Evolutionary conservation across 2,113 vertebrate genomes (phyloP), one percentile per base, ranked within the genome.

Genomic region (Phodopus roborovskii): DNA sequence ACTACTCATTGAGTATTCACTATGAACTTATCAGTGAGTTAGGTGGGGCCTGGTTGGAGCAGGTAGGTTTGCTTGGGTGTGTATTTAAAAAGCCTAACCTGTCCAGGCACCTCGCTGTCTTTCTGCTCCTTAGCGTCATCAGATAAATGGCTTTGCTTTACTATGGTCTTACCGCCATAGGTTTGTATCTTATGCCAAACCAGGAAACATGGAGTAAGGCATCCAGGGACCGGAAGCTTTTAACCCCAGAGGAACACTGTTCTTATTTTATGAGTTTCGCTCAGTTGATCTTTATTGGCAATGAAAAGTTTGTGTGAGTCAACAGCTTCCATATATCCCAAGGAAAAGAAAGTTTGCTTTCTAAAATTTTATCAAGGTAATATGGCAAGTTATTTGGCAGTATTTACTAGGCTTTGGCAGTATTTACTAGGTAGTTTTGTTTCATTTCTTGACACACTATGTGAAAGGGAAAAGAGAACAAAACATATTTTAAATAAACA

Each of bases 401-500:
- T 10, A 22, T 20, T n/a, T n/a, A n/a, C n/a, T n/a, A n/a, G 70
- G 42, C 3, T 48, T 74, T 75, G 78, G 28, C 1, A 79, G 66
- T 90, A 71, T 20, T 4, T 84, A 45, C n/a, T 95, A 58, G 3
- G 28, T 16, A 3, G 26, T 30, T 56, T 70, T 88, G 15, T 85
- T 93, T 83, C 20, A 64, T 83, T 78, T 92, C 62, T 95, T 93
- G 30, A 22, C 48, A 90, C 4, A 88, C 12, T 48, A 66, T 42
- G 62, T 30, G 77, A 90, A 94, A 89, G 16, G 1, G 11, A 30
- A 68, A 92, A 83, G 81, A 33, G 24, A 2, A 56, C 42, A 83
- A 36, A 73, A 70, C n/a, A 0, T 83, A 79, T 39, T 93, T 94
- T 68, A 6, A 77, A 58, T 85, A 93, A 92, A 86, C 17, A n/a